Base-by-base conservation (phyloP, 2,113 vertebrate genomes). In the Panurus biarmicus region DNA sequence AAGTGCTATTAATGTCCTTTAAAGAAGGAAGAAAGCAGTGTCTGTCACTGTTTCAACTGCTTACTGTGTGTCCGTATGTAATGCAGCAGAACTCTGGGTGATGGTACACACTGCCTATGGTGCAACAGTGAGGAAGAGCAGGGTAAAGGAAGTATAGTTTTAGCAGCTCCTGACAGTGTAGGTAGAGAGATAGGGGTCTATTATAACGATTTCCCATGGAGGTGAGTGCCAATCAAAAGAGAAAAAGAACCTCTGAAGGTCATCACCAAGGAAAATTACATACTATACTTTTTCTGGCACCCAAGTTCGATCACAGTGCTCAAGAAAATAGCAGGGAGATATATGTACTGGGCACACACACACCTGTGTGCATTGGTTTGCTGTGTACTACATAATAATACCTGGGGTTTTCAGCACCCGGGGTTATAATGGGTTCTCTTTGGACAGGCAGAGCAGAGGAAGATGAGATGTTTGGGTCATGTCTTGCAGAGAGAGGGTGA, bases 401-500 rank as follows among this genome's bases (percentile, higher is more conserved):
- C 93, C 84, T 89, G 88, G 71, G 65, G 8, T 35, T 85, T 61
- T 54, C 80, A 93, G 16, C 88, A 95, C 92, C 94, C 95, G 96
- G 91, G 93, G 94, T 90, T 97, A 44, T 93, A 95, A 95, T 96
- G 96, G 97, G 90, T 97, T 96, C 95, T 96, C 85, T 79, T 29
- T 72, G 95, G 96, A 96, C 87, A 89, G 67, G 76, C 79, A 94
- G 91, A 94, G 94, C 83, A 94, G 85, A 95, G 88, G 74, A 93
- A 94, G 94, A 75, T 97, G 96, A 96, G 92, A 87, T 94, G 83
- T 94, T 96, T 94, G 88, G 84, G 94, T 96, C 94, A 86, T 72
- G 31, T 95, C 92, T 96, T 85, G 79, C 54, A 65, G 89, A 42
- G 87, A 75, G 78, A 93, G 64, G 69, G 38, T 81, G 87, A 83